phyloP scores from a whole-genome alignment of 2,113 vertebrate genomes.

The Gymnobelideus leadbeateri region DNA sequence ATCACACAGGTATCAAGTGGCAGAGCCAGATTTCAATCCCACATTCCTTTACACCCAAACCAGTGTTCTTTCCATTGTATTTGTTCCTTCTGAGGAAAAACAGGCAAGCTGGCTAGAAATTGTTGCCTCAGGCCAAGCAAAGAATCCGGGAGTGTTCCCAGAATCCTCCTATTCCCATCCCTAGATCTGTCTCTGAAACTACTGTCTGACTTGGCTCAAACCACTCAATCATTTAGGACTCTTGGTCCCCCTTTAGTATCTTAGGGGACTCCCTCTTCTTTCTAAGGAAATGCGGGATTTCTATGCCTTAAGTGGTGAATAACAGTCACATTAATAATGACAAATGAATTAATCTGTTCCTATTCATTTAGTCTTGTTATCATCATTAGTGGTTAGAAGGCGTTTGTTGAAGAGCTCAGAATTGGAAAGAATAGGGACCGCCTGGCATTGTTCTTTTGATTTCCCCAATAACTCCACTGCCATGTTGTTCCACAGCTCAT shows the following conservation, averaged over 20 bases:
- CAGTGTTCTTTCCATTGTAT: neutral
- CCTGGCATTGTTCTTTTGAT: conserved; percentile 58
- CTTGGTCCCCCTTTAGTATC: neutral
- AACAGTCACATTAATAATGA: neutral
- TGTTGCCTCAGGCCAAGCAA: neutral
- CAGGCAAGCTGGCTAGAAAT: neutral
- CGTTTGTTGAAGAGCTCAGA: conserved; percentile 21
- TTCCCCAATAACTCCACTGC: conserved; percentile 67
- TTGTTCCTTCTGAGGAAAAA: neutral
- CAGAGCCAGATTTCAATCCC: neutral
- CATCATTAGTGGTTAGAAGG: conserved; percentile 51
- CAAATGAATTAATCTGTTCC: conserved; percentile 54
- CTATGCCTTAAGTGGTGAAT: neutral
- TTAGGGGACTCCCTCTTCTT: neutral
- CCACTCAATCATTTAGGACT: neutral
- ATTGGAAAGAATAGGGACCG: neutral
- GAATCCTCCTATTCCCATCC: neutral
- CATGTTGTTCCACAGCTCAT: conserved; percentile 59
- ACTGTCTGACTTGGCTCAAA: neutral
- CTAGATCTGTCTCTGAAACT: neutral
- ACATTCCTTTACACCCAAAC: neutral
- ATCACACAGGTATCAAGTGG: neutral
- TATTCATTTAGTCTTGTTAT: conserved; percentile 64
- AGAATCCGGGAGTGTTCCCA: neutral
- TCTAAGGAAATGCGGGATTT: neutral